Evolutionary conservation across 2,113 vertebrate genomes (phyloP).

Genomic region (Halcyon senegalensis): DNA sequence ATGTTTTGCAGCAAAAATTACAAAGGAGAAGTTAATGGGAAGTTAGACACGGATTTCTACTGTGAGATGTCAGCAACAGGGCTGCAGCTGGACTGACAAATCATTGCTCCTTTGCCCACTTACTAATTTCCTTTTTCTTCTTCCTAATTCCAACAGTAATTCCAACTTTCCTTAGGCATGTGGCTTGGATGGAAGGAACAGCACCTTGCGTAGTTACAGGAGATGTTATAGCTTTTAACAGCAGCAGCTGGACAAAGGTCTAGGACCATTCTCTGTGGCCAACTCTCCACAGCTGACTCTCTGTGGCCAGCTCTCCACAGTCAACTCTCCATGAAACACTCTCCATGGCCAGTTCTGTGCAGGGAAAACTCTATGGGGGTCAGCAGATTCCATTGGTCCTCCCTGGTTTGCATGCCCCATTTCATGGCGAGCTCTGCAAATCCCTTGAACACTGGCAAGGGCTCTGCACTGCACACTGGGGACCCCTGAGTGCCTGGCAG

Average conservation of each 20-base stretch:
- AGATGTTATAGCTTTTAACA: not conserved
- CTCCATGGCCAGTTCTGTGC: not conserved
- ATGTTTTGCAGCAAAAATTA: not conserved
- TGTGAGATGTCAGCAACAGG: not conserved
- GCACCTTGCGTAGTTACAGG: not conserved
- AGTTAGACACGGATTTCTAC: not conserved
- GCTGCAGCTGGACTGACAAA: not conserved
- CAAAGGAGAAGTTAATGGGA: not conserved
- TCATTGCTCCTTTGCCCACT: not conserved
- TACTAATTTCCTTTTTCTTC: not conserved
- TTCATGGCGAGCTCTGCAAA: not conserved
- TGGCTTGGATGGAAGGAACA: not conserved
- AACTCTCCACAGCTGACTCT: too few species aligned
- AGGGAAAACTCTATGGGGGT: too few species aligned
- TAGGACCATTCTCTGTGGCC: not conserved
- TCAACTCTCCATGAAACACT: not conserved
- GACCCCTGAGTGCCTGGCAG: not conserved
- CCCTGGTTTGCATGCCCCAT: not conserved
- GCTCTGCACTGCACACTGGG: not conserved
- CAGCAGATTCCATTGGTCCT: not conserved
- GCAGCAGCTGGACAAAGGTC: not conserved
- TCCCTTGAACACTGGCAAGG: not conserved
- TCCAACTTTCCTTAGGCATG: not conserved
- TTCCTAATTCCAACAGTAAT: not conserved
- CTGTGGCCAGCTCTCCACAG: too few species aligned